Conservation (phyloP, 1,140 invertebrate species). For the Nasonia giraulti region DNA sequence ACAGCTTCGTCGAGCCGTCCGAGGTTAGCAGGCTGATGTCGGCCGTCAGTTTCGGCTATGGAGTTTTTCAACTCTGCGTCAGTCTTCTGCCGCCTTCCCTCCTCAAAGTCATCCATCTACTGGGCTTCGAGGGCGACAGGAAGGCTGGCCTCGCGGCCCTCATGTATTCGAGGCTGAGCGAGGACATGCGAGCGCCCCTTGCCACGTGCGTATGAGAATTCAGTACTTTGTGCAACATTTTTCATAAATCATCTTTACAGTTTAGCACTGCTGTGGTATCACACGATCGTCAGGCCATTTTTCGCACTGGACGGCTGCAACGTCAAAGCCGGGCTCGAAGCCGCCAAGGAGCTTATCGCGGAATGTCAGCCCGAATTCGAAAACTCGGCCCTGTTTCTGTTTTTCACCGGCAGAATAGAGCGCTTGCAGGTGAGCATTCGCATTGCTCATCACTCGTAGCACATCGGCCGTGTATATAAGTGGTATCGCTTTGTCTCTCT, state of each 20-base stretch:
- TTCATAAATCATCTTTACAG: too few relatives aligned
- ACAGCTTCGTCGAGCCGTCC: slow-evolving; percentile 70
- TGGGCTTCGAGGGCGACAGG: slow-evolving; percentile 84
- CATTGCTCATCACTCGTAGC: too few relatives aligned
- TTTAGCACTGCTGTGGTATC: slow-evolving; percentile 83
- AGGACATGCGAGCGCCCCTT: slow-evolving; percentile 83
- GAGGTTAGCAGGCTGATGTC: slow-evolving; percentile 79
- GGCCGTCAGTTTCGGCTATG: slow-evolving; percentile 84
- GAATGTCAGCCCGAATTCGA: slow-evolving; percentile 78
- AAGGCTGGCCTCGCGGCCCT: slow-evolving; percentile 78
- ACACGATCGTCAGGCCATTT: slow-evolving; percentile 83
- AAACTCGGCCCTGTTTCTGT: slow-evolving; percentile 82
- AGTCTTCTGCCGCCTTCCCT: slow-evolving; percentile 82
- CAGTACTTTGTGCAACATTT: too few relatives aligned
- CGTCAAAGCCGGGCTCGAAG: slow-evolving; percentile 77
- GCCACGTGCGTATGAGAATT: slow-evolving; percentile 76
- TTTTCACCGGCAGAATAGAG: slow-evolving; percentile 81
- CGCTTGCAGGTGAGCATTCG: slow-evolving; percentile 68
- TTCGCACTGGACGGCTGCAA: slow-evolving; percentile 81
- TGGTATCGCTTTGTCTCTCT: too few relatives aligned
- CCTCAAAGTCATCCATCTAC: slow-evolving; percentile 80
- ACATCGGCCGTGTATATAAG: too few relatives aligned
- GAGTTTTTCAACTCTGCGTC: slow-evolving; percentile 82
- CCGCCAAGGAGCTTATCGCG: slow-evolving; percentile 77
- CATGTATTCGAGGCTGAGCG: slow-evolving; percentile 79